Evolutionary conservation across 2,113 vertebrate genomes (phyloP).

Genomic region (Pteruthius melanotis): DNA sequence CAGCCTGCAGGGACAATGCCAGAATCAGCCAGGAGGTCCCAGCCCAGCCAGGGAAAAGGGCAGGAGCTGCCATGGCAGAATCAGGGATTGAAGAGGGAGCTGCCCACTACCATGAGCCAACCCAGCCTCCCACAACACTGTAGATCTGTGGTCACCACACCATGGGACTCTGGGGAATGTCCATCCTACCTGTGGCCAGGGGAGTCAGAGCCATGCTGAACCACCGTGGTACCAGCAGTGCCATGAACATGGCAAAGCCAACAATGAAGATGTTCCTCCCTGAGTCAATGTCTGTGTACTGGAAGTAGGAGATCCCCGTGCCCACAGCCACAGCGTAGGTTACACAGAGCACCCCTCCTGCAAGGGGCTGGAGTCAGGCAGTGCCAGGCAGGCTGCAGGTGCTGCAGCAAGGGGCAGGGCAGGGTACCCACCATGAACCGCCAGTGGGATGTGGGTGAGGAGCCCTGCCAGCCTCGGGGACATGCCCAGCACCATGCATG

Average conservation of each 20-base stretch:
- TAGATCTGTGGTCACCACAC: not conserved
- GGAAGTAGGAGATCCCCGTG: conserved; percentile 82
- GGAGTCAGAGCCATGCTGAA: conserved; percentile 33
- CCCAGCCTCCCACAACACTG: not conserved
- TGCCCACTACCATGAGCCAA: not conserved
- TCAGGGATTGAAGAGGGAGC: not conserved
- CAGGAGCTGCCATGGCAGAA: not conserved
- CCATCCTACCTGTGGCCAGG: conserved; percentile 72
- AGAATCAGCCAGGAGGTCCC: not conserved
- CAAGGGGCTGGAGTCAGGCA: not conserved
- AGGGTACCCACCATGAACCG: conserved; percentile 73
- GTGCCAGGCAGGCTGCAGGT: not conserved
- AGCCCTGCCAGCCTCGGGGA: conserved; percentile 74
- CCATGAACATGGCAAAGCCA: conserved; percentile 86
- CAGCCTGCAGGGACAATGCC: conserved; percentile 65
- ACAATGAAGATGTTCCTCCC: conserved; percentile 87
- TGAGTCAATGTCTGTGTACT: conserved; percentile 81
- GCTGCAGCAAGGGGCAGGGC: fast-evolving
- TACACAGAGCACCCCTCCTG: conserved; percentile 81
- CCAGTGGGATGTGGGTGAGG: conserved; percentile 74
- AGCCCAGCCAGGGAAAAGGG: not conserved
- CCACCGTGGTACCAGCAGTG: conserved; percentile 80
- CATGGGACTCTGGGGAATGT: not conserved
- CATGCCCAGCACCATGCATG: conserved; percentile 72
- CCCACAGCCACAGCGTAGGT: conserved; percentile 79